Conservation (phyloP, 2,797 vertebrate genomes). For the Sphenopsis melanotis region DNA sequence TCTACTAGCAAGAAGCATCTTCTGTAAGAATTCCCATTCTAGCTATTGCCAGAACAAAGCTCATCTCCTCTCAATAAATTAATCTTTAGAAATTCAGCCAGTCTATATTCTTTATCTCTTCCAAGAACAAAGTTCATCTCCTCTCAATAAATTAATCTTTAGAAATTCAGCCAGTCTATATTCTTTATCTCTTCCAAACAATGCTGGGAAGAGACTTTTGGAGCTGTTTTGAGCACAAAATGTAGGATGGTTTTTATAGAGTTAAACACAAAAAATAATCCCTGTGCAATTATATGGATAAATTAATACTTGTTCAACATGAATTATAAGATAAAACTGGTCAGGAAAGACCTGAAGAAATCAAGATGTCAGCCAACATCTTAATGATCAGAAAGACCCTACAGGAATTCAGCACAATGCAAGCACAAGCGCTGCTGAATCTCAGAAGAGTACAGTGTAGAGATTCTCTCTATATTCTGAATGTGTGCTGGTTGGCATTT, state of each 20-base stretch:
- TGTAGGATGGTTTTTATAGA: not conserved
- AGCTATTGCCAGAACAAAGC: not conserved
- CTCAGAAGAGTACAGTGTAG: not conserved
- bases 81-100: not conserved
- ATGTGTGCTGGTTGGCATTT: not conserved
- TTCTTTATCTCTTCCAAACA: not conserved
- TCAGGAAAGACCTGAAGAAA: not conserved
- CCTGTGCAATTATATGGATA: not conserved
- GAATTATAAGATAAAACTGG: not conserved
- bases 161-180: not conserved
- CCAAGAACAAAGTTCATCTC: too few species aligned
- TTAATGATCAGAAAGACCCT: not conserved
- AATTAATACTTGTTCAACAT: not conserved
- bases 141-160: not conserved
- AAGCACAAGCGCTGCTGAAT: not conserved
- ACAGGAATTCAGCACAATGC: not conserved
- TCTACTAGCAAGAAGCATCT: not conserved
- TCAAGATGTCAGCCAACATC: not conserved
- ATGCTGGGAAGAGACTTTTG: not conserved
- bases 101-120: not conserved
- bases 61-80: not conserved
- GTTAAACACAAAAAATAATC: not conserved
- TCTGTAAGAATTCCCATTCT: not conserved
- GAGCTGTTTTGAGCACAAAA: not conserved
- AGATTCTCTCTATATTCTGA: not conserved